These are phyloP conservation scores for Prinia subflava DNA, from an alignment of 2,113 vertebrate species.

Conservation along the genomic window DNA sequence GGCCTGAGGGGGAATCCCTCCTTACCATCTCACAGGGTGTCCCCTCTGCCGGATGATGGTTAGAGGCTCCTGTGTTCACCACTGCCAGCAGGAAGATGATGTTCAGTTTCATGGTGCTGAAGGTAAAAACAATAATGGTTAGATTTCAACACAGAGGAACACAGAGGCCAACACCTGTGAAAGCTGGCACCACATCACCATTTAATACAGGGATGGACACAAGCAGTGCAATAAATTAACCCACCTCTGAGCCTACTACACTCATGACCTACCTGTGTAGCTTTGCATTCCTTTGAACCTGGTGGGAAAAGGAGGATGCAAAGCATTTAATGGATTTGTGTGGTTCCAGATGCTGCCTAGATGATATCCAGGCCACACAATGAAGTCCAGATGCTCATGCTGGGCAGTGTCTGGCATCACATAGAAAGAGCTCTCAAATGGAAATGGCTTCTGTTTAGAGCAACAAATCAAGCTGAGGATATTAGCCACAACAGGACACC, in stretches of 20 bases:
- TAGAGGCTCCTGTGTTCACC: conserved; percentile 62
- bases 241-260: background rate
- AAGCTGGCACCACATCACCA: background rate
- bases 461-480: background rate
- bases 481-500: background rate
- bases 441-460: background rate
- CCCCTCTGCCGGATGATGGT: conserved; percentile 50
- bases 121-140: background rate
- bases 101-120: conserved; percentile 83
- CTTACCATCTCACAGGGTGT: conserved; percentile 84
- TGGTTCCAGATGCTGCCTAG: background rate
- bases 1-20: background rate
- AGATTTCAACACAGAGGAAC: background rate
- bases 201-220: background rate
- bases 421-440: background rate
- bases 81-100: conserved; percentile 76
- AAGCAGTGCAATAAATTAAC: background rate
- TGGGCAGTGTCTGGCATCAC: background rate
- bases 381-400: background rate
- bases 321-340: background rate
- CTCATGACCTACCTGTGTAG: no score
- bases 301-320: background rate
- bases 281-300: background rate
- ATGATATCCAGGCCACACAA: no score
- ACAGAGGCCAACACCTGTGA: rapidly evolving